Evolutionary conservation across 2,888 invertebrate genomes (phyloP).

Genomic region (Clivina fossor): DNA sequence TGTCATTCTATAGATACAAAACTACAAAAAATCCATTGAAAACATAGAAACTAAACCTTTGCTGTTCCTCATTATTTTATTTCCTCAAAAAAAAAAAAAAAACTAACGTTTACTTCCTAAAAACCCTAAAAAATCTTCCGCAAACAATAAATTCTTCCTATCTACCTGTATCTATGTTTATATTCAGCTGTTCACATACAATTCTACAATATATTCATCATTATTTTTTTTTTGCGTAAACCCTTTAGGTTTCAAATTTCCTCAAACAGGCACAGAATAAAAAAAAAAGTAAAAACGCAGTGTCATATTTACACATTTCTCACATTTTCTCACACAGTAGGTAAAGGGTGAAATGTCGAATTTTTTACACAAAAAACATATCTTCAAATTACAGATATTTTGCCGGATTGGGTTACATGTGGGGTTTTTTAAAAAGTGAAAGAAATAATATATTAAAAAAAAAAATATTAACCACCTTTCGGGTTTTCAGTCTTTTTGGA

Average conservation of each 20-base stretch:
- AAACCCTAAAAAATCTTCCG: background rate
- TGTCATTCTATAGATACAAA: too few relatives aligned
- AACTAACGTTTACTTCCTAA: background rate
- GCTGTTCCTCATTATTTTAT: background rate
- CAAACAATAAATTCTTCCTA: background rate
- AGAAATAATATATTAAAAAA: too few relatives aligned
- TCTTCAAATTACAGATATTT: slow-evolving; percentile 21
- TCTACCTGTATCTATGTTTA: slow-evolving; percentile 9
- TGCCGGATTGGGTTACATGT: slow-evolving; percentile 7
- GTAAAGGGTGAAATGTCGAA: slow-evolving; percentile 15
- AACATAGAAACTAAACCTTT: too few relatives aligned
- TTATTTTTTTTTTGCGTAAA: background rate
- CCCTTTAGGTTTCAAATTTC: slow-evolving; percentile 8
- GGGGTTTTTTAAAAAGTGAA: too few relatives aligned
- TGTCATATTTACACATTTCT: slow-evolving; percentile 17
- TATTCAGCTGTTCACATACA: background rate
- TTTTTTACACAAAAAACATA: slow-evolving; percentile 6
- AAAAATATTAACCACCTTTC: slow-evolving; percentile 14
- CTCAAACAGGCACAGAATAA: slow-evolving; percentile 1
- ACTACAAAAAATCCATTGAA: too few relatives aligned
- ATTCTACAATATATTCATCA: background rate
- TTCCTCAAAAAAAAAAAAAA: background rate
- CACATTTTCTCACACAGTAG: slow-evolving; percentile 14
- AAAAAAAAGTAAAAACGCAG: slow-evolving; percentile 12
- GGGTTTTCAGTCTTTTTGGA: slow-evolving; percentile 1